phyloP scores from a whole-genome alignment of 2,888 invertebrate species.

The Odontocerum albicorne region DNA sequence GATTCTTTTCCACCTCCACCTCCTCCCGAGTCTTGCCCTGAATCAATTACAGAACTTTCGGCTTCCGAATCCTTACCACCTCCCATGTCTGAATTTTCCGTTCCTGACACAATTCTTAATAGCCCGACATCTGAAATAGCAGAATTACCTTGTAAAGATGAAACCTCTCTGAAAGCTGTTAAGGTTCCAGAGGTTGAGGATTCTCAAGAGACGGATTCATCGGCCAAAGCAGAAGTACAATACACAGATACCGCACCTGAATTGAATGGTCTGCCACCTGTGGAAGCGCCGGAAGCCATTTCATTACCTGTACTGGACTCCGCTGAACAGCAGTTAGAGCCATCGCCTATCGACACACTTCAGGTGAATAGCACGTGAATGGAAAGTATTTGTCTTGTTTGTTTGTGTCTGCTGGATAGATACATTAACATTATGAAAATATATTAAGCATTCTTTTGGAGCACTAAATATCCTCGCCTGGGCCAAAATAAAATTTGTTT shows the following conservation, averaged over 20 bases:
- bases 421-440: slow-evolving; percentile 33
- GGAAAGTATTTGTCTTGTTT: slow-evolving; percentile 36
- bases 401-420: slow-evolving; percentile 36
- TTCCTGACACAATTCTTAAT: slow-evolving; percentile 30
- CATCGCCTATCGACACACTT: slow-evolving; percentile 20
- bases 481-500: slow-evolving; percentile 20
- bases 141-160: slow-evolving; percentile 32
- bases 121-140: slow-evolving; percentile 33
- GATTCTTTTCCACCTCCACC: slow-evolving; percentile 35
- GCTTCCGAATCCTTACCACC: slow-evolving; percentile 36
- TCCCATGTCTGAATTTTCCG: slow-evolving; percentile 30
- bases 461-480: slow-evolving; percentile 32
- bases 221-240: slow-evolving; percentile 12
- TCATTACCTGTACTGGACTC: slow-evolving; percentile 5
- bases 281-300: slow-evolving; percentile 14
- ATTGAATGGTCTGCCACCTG: slow-evolving; percentile 13
- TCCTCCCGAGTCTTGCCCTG: slow-evolving; percentile 34
- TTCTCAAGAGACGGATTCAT: slow-evolving; percentile 8
- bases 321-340: slow-evolving; percentile 17
- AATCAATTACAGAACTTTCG: slow-evolving; percentile 32
- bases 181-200: slow-evolving; percentile 13
- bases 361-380: slow-evolving; percentile 38
- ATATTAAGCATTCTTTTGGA: slow-evolving; percentile 23
- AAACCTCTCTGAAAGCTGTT: slow-evolving; percentile 18
- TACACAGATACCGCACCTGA: slow-evolving; percentile 9